Evolutionary conservation across 2,113 vertebrate genomes (phyloP), one percentile per base, ranked within the genome.

Genomic region (Lophochroa leadbeateri): DNA sequence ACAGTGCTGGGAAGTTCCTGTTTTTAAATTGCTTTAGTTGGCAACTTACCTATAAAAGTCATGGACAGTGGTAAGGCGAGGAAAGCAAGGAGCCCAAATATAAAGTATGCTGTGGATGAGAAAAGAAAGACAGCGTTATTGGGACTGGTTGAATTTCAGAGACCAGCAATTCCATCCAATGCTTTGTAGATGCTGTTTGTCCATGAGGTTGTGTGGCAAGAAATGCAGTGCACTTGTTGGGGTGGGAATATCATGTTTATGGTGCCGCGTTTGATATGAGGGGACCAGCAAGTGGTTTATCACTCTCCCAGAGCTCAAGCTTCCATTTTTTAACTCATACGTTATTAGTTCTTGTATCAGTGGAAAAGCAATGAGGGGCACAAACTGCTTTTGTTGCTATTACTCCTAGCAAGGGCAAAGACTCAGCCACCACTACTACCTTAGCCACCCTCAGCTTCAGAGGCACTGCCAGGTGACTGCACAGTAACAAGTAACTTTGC

Each of bases 41-140:
- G 19, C 72, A 82, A 49, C 97, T 98, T 93, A 98, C 97, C 97
- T 94, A 95, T 94, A 86, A 98, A 98, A 77, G 98, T 95, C 98
- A 97, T 96, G 81, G 98, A 97, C 43, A 97, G 85, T 4, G 92
- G 98, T 76, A 98, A 89, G 29, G 91, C 97, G 64, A 98, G 95
- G 83, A 97, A 97, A 44, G 94, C 64, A 0, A 97, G 92, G 23
- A 98, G 97, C n/a, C 93, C 95, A 67, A 96, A 96, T 60, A 98
- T 68, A 68, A 97, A 96, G 90, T 88, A 98, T 44, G 96, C 98
- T 98, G 96, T 80, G 86, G 88, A 88, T 28, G 64, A 96, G 68
- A 81, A 82, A 94, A 93, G 65, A 72, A 65, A 75, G 17, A 39
- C 15, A 13, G 5, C 0, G 6, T 91, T 86, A 88, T 9, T n/a